Percentiles rank a stretch among this genome's conserved stretches.
Conservation (phyloP, 2,797 vertebrate species). For the Malacoctenus gilli region DNA sequence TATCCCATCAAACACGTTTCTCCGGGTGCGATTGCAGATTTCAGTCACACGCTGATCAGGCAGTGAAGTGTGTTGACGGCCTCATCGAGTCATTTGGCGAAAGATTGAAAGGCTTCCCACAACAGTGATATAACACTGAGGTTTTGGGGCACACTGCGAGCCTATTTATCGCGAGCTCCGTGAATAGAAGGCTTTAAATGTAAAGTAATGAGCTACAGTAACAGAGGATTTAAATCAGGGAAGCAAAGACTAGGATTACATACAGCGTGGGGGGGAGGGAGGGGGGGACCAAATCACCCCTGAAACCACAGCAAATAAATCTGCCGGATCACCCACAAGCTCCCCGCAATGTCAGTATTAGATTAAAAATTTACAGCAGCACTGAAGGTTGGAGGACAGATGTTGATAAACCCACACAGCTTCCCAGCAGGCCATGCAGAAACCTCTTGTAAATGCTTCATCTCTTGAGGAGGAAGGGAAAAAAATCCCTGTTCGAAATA, state of each 20-base stretch:
- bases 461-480: slow-evolving; percentile 20
- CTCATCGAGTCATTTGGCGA: background rate
- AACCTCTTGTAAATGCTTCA: slow-evolving; percentile 20
- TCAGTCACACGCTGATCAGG: slow-evolving; percentile 5
- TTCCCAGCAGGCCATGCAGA: slow-evolving; percentile 12
- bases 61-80: background rate
- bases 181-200: no score
- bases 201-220: no score
- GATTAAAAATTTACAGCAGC: slow-evolving; percentile 23
- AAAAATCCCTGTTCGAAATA: slow-evolving; percentile 22
- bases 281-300: slow-evolving; percentile 5
- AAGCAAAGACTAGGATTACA: slow-evolving; percentile 3
- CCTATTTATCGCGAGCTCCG: no score
- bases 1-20: slow-evolving; percentile 22
- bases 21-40: slow-evolving; percentile 15
- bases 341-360: slow-evolving; percentile 3
- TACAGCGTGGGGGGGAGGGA: background rate
- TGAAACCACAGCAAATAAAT: slow-evolving; percentile 11
- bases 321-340: background rate
- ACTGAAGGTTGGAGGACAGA: slow-evolving; percentile 33
- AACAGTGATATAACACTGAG: background rate
- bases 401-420: slow-evolving; percentile 22
- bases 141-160: background rate
- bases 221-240: background rate
- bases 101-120: slow-evolving; percentile 4